These are phyloP conservation scores for Cottus gobio DNA, from an alignment of 2,113 vertebrate genomes.

Conservation along the genomic window DNA sequence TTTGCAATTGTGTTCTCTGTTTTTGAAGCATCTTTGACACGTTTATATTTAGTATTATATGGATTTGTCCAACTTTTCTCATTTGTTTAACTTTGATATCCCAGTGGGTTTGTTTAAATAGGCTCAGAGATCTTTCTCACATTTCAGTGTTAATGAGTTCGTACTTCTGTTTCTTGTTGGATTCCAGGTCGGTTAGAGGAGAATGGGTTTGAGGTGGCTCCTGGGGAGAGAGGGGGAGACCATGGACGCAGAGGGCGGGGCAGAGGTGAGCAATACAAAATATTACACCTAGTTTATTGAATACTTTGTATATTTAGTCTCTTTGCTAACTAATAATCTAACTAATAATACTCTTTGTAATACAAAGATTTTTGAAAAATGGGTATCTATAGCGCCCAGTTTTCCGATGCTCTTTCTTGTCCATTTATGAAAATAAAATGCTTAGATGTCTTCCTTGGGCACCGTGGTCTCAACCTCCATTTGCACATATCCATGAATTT, in stretches of 20 bases:
- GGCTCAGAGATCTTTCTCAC: not conserved
- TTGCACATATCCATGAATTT: not conserved
- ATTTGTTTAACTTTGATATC: not conserved
- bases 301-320: not conserved
- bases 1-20: not conserved
- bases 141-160: not conserved
- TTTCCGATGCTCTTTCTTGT: not conserved
- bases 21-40: not conserved
- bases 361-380: not conserved
- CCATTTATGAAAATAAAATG: not conserved
- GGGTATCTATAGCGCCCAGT: not conserved
- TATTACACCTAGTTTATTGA: not conserved
- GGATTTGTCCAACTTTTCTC: not conserved
- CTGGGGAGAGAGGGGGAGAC: constrained; percentile 89
- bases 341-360: too few relatives aligned
- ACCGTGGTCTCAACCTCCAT: too few relatives aligned
- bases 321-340: not conserved
- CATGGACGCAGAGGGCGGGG: constrained; percentile 90
- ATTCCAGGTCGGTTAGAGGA: constrained; percentile 90
- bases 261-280: constrained; percentile 82
- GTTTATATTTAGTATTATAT: not conserved
- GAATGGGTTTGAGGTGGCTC: constrained; percentile 90
- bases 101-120: not conserved
- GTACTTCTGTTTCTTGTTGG: constrained; percentile 3
- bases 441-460: not conserved